Percentiles rank a stretch among this genome's conserved stretches.
phyloP scores from a whole-genome alignment of 2,113 vertebrate species.

The Chaetops frenatus region DNA sequence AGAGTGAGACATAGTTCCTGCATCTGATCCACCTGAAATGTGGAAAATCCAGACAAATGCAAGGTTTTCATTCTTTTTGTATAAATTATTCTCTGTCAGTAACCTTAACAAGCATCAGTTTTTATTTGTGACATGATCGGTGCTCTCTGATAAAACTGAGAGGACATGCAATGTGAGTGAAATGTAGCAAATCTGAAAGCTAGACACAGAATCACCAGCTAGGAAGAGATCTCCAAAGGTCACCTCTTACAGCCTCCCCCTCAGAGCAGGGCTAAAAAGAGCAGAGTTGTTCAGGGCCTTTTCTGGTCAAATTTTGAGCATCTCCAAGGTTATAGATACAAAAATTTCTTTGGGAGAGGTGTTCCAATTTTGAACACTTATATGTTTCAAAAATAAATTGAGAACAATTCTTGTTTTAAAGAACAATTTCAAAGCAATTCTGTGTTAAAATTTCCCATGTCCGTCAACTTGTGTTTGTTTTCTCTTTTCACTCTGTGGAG shows the following conservation, averaged over 20 bases:
- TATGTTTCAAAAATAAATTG: background rate
- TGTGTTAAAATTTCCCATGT: background rate
- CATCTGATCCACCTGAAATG: background rate
- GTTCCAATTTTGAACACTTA: background rate
- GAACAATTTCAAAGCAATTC: no score
- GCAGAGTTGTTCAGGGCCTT: background rate
- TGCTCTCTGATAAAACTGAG: background rate
- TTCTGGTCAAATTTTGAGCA: background rate
- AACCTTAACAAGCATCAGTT: background rate
- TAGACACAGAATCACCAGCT: background rate
- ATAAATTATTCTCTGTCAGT: background rate
- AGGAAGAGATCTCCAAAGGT: background rate
- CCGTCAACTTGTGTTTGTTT: background rate
- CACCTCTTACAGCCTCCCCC: background rate
- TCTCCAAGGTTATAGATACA: background rate
- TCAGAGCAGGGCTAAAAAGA: background rate
- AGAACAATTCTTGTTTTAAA: background rate
- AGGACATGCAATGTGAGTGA: background rate
- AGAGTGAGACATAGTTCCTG: background rate
- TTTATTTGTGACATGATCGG: background rate
- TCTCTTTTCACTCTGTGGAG: background rate
- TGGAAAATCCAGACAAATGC: background rate
- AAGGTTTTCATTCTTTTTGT: background rate
- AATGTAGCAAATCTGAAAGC: background rate
- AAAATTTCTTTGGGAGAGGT: background rate